Evolutionary conservation across 1,140 invertebrate species (phyloP), one percentile per base, ranked within the genome.

Genomic region (Mamestra configurata): DNA sequence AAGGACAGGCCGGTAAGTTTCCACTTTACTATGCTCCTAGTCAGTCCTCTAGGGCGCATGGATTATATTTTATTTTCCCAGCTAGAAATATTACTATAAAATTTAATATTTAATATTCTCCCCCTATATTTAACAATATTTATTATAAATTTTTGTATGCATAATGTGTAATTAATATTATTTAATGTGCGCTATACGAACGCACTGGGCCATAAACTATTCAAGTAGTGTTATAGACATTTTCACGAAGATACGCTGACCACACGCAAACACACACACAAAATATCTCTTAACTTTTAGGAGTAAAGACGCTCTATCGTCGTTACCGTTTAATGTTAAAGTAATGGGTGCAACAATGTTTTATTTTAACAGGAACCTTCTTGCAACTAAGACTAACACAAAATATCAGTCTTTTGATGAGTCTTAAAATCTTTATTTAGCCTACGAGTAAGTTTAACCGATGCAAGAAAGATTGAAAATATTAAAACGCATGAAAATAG

Each of bases 1-100:
- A 96, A 88, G 95, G 96, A 66, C 96, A 96, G 90, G 93, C 95
- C 78, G 94, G 95, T 96, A 85, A 95, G 91, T 89, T 80, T 27
- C 20, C 10, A 43, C 7, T 22, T 8, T 0, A 35, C n/a, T 24
- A 24, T 7, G 10, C 15, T 64, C 31, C 59, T 64, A 37, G 59
- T 10, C 8, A 35, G 7, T 37, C 31, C 59, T 20, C 37, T 37
- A 40, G 31, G 31, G 31, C 59, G 59, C 59, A 37, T 64, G 59
- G 24, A 27, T 57, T 27, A 57, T 57, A 15, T 57, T 27, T 57
- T 27, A 27, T 57, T 57, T 57, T 18, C 22, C 22, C 31, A 18
- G n/a, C 15, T 24, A 55, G n/a, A n/a, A 59, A 61, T 35, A n/a
- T n/a, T n/a, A n/a, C n/a, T 35, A 35, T 35, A 35, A 59, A 24